phyloP scores from a whole-genome alignment of 2,113 vertebrate genomes.

The Eira barbara region DNA sequence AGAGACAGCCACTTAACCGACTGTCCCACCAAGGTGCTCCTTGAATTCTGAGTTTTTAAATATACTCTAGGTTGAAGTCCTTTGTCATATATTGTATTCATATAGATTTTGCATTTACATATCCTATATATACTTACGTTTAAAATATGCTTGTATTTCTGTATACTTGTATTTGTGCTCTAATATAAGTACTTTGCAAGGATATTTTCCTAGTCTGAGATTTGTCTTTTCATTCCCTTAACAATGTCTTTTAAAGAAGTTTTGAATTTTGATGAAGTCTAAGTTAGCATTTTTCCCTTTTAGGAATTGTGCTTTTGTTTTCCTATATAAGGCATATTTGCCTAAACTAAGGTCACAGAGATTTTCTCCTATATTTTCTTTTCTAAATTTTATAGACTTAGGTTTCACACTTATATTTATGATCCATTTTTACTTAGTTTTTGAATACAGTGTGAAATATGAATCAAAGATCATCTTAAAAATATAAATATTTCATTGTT shows the following conservation, averaged over 20 bases:
- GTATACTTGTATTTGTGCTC: neutral
- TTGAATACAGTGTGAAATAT: neutral
- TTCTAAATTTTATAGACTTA: neutral
- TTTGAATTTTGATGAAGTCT: neutral
- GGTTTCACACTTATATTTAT: neutral
- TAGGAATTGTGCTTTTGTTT: neutral
- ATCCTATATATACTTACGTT: neutral
- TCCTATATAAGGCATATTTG: neutral
- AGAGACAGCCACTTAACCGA: neutral
- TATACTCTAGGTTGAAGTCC: neutral
- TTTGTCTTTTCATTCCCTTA: constrained; percentile 11
- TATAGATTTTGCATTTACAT: neutral
- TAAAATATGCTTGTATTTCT: neutral
- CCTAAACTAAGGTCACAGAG: neutral
- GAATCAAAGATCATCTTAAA: neutral
- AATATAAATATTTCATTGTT: neutral
- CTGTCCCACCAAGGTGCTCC: neutral
- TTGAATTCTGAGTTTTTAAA: neutral
- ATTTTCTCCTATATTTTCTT: neutral
- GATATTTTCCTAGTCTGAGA: neutral
- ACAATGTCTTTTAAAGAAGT: neutral
- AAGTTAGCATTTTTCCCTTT: neutral
- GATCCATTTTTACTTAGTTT: neutral
- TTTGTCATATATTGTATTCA: neutral
- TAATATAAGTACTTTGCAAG: neutral